A percentile compares a stretch with the other conserved stretches of the same genome.
These are phyloP conservation scores for Osmerus mordax DNA, from an alignment of 2,113 vertebrate species.

Conservation along the genomic window DNA sequence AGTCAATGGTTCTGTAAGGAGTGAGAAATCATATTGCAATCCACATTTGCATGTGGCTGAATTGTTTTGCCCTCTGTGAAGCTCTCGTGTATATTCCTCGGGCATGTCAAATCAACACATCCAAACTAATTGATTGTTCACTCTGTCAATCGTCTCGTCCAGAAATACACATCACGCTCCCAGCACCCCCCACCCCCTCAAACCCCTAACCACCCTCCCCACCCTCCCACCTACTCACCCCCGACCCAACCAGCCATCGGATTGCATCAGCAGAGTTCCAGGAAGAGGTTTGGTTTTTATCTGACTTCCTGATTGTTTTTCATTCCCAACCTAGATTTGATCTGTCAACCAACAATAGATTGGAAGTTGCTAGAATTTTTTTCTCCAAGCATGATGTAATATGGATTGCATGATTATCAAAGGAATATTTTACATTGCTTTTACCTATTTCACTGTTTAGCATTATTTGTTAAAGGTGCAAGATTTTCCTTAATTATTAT, in stretches of 20 bases:
- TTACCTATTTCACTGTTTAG: too few species aligned
- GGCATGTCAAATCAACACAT: neutral
- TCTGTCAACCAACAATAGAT: neutral
- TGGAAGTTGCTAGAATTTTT: neutral
- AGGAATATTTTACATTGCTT: neutral
- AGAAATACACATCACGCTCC: neutral
- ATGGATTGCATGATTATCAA: neutral
- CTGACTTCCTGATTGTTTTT: slow-evolving; percentile 5
- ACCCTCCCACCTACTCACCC: too few species aligned
- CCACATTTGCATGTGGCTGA: slow-evolving; percentile 1
- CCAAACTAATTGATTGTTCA: slow-evolving; percentile 7
- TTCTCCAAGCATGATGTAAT: neutral
- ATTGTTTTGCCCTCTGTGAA: neutral
- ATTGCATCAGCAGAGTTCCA: neutral
- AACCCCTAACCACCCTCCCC: too few species aligned
- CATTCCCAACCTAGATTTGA: neutral
- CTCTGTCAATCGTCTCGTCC: neutral
- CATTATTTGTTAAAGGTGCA: too few species aligned
- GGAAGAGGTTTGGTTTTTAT: neutral
- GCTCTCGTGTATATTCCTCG: neutral
- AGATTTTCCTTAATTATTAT: too few species aligned
- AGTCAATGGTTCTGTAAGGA: too few species aligned
- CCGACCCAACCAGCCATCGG: neutral
- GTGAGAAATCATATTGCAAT: neutral
- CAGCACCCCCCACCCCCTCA: neutral